Conservation (phyloP, 1,140 invertebrate species). For the Euura lappo region DNA sequence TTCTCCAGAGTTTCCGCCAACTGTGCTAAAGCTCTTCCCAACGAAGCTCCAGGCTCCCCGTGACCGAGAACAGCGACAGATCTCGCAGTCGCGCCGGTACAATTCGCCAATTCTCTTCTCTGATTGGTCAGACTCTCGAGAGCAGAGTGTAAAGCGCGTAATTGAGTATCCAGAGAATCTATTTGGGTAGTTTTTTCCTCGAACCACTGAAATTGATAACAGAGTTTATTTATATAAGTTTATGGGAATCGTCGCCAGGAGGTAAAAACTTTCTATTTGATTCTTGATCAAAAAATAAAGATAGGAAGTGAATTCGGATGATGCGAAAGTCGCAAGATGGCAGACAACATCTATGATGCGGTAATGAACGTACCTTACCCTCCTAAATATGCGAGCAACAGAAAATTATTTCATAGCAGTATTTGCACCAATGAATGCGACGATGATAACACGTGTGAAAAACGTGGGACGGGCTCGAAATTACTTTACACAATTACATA, state of each 20-base stretch:
- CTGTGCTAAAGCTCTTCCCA: slow-evolving; percentile 91
- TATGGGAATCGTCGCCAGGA: neutral
- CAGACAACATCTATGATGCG: slow-evolving; percentile 20
- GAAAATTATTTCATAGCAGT: slow-evolving; percentile 42
- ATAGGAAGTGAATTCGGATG: neutral
- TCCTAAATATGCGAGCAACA: slow-evolving; percentile 47
- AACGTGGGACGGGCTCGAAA: no score
- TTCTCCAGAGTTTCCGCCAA: slow-evolving; percentile 84
- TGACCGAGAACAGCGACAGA: slow-evolving; percentile 91
- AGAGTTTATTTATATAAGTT: no score
- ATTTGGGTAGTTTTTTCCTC: slow-evolving; percentile 94
- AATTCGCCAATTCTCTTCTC: slow-evolving; percentile 82
- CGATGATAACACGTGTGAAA: neutral
- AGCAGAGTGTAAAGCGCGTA: slow-evolving; percentile 86
- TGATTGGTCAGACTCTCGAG: slow-evolving; percentile 88
- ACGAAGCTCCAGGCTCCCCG: slow-evolving; percentile 92
- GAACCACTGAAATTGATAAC: slow-evolving; percentile 85
- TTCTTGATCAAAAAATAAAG: neutral
- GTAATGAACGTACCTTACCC: slow-evolving; percentile 45
- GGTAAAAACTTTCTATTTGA: neutral
- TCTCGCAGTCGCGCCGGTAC: slow-evolving; percentile 84
- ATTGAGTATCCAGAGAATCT: slow-evolving; percentile 88
- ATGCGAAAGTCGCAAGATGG: neutral
- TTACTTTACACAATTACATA: no score
- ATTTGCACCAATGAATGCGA: slow-evolving; percentile 9